Evolutionary conservation across 2,113 vertebrate species (phyloP), one percentile per base, ranked within the genome.

Genomic region (Atractosteus spatula): DNA sequence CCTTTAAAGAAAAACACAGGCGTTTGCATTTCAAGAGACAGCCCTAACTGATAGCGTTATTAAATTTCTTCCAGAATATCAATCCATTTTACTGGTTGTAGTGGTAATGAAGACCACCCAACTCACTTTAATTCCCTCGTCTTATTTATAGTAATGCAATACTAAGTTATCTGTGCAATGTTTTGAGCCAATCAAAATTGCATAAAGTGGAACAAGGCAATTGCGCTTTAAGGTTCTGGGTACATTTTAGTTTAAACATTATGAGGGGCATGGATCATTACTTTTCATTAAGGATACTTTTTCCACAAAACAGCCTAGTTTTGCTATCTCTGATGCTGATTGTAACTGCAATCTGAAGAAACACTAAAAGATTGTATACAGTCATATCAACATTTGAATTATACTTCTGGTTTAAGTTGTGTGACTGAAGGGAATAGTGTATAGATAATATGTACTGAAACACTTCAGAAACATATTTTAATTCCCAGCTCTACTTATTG

Each of bases 11-110:
- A 73, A 29, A 70, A 61, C 51, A 74, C 43, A 13, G 51, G 66
- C 79, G 68, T 69, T 56, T 41, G 71, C 63, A 47, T 54, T 62
- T 62, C 62, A 81, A 72, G 78, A 81, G 80, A 82, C 71, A 83
- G 79, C 82, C 70, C 14, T 77, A 62, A 74, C 77, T 83, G 80
- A 87, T 89, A 83, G 81, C 81, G 73, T 87, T 86, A 90, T 93
- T 95, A 91, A 93, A 95, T 94, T 94, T 92, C 94, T 91, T 94
- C 84, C 89, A 89, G 92, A 93, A 93, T 92, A 95, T 94, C 94
- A 93, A 91, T 92, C 92, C 92, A 88, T 87, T 87, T 88, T 89
- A 86, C 86, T 83, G 86, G 84, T 85, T 87, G 81, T 88, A 89
- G 89, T 84, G 84, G 83, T 90, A 90, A 80, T 78, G 81, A 89